Evolutionary conservation across 2,888 invertebrate genomes (phyloP).

Genomic region (Bellardia bayeri): DNA sequence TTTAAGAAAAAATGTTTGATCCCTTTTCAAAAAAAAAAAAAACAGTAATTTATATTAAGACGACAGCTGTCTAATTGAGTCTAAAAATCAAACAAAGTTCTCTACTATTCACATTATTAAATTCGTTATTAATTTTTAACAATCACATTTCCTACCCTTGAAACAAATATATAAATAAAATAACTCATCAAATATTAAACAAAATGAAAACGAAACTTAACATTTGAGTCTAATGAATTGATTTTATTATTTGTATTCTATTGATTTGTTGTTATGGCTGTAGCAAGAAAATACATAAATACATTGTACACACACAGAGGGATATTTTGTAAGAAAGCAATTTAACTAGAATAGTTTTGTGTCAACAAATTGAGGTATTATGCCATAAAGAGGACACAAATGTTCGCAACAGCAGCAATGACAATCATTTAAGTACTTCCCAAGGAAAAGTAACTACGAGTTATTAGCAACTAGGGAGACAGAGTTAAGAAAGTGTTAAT

Average conservation of each 20-base stretch:
- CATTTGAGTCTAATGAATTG: conserved; percentile 28
- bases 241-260: conserved; percentile 5
- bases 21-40: background rate
- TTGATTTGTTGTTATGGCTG: conserved; percentile 40
- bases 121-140: conserved; percentile 18
- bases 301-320: conserved; percentile 5
- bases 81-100: background rate
- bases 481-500: background rate
- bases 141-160: background rate
- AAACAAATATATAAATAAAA: background rate
- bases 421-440: conserved; percentile 22
- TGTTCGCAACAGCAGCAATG: background rate
- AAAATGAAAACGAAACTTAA: conserved; percentile 6
- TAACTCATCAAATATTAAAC: background rate
- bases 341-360: conserved; percentile 39
- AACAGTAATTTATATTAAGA: background rate
- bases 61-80: background rate
- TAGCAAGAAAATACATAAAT: background rate
- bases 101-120: background rate
- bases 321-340: conserved; percentile 42
- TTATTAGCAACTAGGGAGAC: background rate
- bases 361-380: conserved; percentile 59
- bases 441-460: background rate
- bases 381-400: conserved; percentile 10
- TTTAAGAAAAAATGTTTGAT: too few relatives aligned